phyloP scores from a whole-genome alignment of 2,113 vertebrate genomes.

The Sinocyclocheilus maitianheensis region DNA sequence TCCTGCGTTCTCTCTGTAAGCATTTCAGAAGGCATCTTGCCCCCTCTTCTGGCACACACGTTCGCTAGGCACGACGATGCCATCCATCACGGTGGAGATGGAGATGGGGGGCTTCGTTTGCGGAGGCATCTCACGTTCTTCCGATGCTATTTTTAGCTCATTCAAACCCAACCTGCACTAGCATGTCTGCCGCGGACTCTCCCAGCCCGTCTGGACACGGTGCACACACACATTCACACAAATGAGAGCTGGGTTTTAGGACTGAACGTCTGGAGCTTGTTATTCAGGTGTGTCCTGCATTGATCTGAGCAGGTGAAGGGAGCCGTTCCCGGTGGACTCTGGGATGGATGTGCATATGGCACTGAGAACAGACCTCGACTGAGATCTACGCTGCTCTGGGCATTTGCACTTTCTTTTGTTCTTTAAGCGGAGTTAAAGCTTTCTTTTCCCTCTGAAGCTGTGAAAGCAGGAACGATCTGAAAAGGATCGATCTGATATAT shows the following conservation, averaged over 20 bases:
- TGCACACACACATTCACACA: background rate
- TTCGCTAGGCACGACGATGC: constrained; percentile 36
- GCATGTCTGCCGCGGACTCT: constrained; percentile 30
- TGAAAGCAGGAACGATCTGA: background rate
- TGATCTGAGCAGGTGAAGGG: constrained; percentile 36
- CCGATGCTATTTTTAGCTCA: constrained; percentile 58
- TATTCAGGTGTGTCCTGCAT: constrained; percentile 35
- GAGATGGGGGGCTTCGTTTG: constrained; percentile 39
- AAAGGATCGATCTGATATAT: too few relatives aligned
- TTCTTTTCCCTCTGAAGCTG: background rate
- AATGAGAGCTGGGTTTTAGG: constrained; percentile 19
- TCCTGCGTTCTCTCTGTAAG: background rate
- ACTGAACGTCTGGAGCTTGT: background rate
- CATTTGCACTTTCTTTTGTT: constrained; percentile 12
- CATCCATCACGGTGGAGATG: constrained; percentile 49
- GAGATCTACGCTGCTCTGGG: background rate
- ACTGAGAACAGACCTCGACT: constrained; percentile 5
- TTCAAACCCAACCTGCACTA: constrained; percentile 49
- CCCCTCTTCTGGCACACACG: constrained; percentile 46
- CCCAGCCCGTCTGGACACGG: constrained; percentile 44
- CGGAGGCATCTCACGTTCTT: constrained; percentile 53
- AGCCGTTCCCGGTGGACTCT: constrained; percentile 12
- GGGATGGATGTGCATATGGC: constrained; percentile 24
- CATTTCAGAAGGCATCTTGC: constrained; percentile 40
- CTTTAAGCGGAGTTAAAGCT: background rate